Conservation (phyloP, 2,113 vertebrate species). For the Poeciliopsis retropinna region DNA sequence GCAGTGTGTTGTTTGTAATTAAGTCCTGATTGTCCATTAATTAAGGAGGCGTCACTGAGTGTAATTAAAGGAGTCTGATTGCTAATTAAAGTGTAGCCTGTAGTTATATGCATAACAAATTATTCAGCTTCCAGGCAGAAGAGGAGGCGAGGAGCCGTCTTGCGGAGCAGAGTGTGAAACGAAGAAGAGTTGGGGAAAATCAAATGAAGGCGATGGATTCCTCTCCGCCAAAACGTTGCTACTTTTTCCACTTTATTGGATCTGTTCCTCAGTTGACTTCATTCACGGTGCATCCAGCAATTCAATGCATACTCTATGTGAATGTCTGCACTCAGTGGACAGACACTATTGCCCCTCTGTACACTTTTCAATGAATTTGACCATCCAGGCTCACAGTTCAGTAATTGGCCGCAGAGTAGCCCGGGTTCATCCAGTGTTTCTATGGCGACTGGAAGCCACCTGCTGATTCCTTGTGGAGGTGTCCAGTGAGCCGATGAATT, state of each 20-base stretch:
- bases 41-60: conserved; percentile 74
- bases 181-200: conserved; percentile 23
- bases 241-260: conserved; percentile 20
- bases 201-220: conserved; percentile 6
- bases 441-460: conserved; percentile 66
- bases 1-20: conserved; percentile 75
- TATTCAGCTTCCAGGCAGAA: conserved; percentile 67
- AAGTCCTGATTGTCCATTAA: conserved; percentile 77
- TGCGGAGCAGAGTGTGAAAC: conserved; percentile 30
- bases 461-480: conserved; percentile 60
- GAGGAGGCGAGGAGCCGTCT: conserved; percentile 34
- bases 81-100: conserved; percentile 84
- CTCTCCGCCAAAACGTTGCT: conserved; percentile 15
- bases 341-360: conserved; percentile 40
- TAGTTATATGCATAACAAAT: conserved; percentile 76
- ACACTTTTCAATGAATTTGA: conserved; percentile 63
- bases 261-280: conserved; percentile 32
- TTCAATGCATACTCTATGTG: conserved; percentile 44
- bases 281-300: conserved; percentile 35
- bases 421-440: conserved; percentile 54
- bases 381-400: conserved; percentile 56
- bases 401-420: conserved; percentile 58
- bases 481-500: conserved; percentile 66
- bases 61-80: conserved; percentile 81
- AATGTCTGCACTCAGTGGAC: conserved; percentile 19